A percentile compares a stretch with the other conserved stretches of the same genome.
Evolutionary conservation across 2,797 vertebrate species (phyloP).

Genomic region (Ctenopoma kingsleyae): DNA sequence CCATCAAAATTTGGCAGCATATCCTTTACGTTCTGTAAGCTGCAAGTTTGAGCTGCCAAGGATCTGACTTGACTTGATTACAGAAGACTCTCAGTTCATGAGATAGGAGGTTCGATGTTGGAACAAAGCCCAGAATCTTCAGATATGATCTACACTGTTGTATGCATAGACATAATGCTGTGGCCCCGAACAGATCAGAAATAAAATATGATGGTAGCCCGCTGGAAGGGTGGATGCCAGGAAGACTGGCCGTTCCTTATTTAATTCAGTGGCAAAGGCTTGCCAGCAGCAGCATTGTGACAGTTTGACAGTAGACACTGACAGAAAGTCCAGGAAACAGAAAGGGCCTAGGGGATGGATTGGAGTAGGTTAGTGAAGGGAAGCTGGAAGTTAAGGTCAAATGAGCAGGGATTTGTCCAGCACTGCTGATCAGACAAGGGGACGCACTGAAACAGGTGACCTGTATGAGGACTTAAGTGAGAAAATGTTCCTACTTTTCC

Average conservation of each 20-base stretch:
- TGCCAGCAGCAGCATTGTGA: slow-evolving; percentile 1
- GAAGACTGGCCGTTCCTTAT: background rate
- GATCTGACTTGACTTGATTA: background rate
- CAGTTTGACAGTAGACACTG: background rate
- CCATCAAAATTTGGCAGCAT: background rate
- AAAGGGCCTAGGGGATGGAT: background rate
- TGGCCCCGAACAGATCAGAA: slow-evolving; percentile 1
- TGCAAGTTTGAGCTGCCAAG: background rate
- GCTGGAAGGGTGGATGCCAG: slow-evolving; percentile 1
- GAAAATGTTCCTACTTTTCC: no score
- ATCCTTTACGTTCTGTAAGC: background rate
- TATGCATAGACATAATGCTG: background rate
- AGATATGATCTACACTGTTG: background rate
- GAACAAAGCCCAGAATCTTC: slow-evolving; percentile 13
- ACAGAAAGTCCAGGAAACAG: background rate
- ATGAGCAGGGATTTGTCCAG: background rate
- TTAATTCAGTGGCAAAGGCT: background rate
- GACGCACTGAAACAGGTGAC: background rate
- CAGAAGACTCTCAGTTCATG: background rate
- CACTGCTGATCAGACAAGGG: background rate
- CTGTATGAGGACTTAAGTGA: no score
- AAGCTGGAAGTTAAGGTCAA: background rate
- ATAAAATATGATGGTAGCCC: background rate
- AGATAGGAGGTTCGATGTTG: slow-evolving; percentile 15
- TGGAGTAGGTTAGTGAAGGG: background rate